Evolutionary conservation across 2,888 invertebrate genomes (phyloP), one percentile per base, ranked within the genome.

Genomic region (Syritta pipiens): DNA sequence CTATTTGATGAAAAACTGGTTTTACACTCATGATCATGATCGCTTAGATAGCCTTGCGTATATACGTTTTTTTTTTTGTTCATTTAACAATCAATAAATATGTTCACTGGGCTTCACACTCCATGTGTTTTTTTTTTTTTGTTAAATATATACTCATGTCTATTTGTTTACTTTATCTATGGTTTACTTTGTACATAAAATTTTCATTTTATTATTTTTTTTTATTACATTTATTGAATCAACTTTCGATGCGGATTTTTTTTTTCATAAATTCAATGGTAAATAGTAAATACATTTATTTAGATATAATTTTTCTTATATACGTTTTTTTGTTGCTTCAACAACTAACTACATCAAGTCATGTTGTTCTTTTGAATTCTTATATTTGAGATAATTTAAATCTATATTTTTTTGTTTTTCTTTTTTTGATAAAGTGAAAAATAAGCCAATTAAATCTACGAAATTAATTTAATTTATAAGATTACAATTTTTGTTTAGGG

Each of bases 41-140:
- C 53, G 69, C 55, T 68, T 76, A 57, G 46, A 53, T 55, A 67
- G 59, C 12, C 10, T 65, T n/a, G n/a, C n/a, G 30, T 35, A 9
- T 59, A 51, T 77, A 46, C 37, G 44, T 53, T 19, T 67, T 28
- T 42, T 53, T 60, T 60, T 65, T 53, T 59, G 76, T 77, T 51
- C 62, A 49, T 72, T 72, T 69, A 82, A 63, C 68, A 63, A 68
- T 60, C 76, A 82, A 76, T 83, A 83, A 82, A 83, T 82, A 83
- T 17, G 40, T 55, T 81, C 82, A 59, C 81, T 79, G 69, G 82
- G 72, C 77, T 62, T 69, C 77, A 82, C 76, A 71, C 60, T 67
- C 63, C 60, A 37, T 65, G 24, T 62, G 46, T 57, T 55, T 49
- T n/a, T n/a, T n/a, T n/a, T n/a, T n/a, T n/a, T n/a, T n/a, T n/a